A percentile compares a stretch with the other conserved stretches of the same genome.
phyloP scores from a whole-genome alignment of 1,140 invertebrate species.

The Trichomalopsis sarcophagae region DNA sequence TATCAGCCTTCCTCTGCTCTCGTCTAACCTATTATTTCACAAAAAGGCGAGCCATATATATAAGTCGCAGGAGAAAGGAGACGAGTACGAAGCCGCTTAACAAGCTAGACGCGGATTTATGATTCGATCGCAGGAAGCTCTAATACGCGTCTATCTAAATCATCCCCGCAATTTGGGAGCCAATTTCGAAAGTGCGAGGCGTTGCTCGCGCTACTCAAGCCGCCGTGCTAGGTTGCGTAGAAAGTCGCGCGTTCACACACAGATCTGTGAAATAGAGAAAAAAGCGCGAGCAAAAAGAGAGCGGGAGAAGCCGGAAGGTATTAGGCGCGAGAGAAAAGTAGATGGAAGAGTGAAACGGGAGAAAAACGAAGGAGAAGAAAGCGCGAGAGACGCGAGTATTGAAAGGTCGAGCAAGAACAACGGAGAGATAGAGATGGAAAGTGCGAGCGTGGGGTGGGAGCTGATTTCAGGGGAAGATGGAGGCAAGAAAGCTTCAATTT shows the following conservation, averaged over 20 bases:
- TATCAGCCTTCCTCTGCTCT: too few species aligned
- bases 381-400: constrained; percentile 47
- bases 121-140: constrained; percentile 56
- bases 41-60: too few species aligned
- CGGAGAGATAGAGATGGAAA: constrained; percentile 44
- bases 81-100: background rate
- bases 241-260: background rate
- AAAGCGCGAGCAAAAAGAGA: background rate
- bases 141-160: constrained; percentile 61
- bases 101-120: constrained; percentile 40
- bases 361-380: constrained; percentile 56
- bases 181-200: constrained; percentile 69
- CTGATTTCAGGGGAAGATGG: background rate
- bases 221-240: constrained; percentile 26
- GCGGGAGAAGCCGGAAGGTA: constrained; percentile 1
- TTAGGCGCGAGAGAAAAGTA: constrained; percentile 32
- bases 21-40: too few species aligned
- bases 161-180: constrained; percentile 62
- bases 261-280: background rate
- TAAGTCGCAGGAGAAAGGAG: too few species aligned
- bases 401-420: constrained; percentile 51
- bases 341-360: constrained; percentile 47
- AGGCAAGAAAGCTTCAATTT: constrained; percentile 49
- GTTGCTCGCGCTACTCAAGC: constrained; percentile 61
- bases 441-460: constrained; percentile 16